A percentile compares a stretch with the other conserved stretches of the same genome.
phyloP scores from a whole-genome alignment of 1,140 invertebrate species.

The Chrysomallon squamiferum region DNA sequence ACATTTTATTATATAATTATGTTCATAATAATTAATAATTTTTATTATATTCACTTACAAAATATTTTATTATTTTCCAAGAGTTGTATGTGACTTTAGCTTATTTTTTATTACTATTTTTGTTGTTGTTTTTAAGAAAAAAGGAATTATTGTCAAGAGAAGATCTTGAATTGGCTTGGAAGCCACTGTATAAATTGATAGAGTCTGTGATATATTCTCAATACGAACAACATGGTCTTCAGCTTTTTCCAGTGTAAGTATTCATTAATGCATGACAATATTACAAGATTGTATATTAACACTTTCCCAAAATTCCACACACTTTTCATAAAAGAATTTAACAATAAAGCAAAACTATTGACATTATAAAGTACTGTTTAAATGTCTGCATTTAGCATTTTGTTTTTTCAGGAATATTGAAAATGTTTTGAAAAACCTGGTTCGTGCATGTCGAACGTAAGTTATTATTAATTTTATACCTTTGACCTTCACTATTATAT shows the following conservation, averaged over 20 bases:
- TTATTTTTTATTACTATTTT: too few relatives aligned
- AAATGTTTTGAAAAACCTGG: slow-evolving; percentile 53
- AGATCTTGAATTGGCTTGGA: slow-evolving; percentile 85
- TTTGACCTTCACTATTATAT: not conserved
- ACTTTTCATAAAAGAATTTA: not conserved
- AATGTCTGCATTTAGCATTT: too few relatives aligned
- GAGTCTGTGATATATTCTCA: slow-evolving; percentile 65
- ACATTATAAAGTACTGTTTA: too few relatives aligned
- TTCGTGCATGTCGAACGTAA: slow-evolving; percentile 64
- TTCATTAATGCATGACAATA: slow-evolving; percentile 9
- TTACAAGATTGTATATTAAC: slow-evolving; percentile 10
- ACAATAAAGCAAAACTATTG: too few relatives aligned
- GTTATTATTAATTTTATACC: slow-evolving; percentile 43
- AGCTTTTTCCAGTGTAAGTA: slow-evolving; percentile 69
- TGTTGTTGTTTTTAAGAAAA: slow-evolving; percentile 71
- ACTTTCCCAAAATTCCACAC: not conserved
- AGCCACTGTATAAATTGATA: slow-evolving; percentile 79
- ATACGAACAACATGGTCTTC: slow-evolving; percentile 69
- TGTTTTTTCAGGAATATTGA: slow-evolving; percentile 58
- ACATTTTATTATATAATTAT: too few relatives aligned
- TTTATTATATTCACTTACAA: too few relatives aligned
- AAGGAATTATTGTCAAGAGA: slow-evolving; percentile 77
- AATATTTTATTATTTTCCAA: too few relatives aligned
- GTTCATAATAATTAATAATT: too few relatives aligned
- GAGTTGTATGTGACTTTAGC: too few relatives aligned